Conservation (phyloP, 2,797 vertebrate species). For the Otolemur crassicaudatus region DNA sequence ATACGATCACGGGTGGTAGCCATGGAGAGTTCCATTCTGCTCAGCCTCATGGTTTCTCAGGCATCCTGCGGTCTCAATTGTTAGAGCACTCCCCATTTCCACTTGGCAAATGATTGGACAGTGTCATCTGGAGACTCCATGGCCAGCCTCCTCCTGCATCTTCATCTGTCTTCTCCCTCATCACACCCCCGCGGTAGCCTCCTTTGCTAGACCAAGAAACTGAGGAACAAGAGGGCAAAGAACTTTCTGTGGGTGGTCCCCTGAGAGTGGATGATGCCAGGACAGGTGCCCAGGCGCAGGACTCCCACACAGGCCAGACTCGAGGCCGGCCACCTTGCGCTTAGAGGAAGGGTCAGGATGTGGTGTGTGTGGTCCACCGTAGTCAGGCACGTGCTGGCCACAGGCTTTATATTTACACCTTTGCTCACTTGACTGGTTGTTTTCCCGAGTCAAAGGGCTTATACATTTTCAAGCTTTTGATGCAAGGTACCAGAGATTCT, state of each 20-base stretch:
- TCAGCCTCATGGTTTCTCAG: neutral
- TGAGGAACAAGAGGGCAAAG: fast-evolving
- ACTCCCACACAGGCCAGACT: neutral
- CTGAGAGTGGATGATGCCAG: fast-evolving
- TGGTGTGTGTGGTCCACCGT: fast-evolving
- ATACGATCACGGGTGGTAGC: fast-evolving
- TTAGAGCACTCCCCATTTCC: fast-evolving
- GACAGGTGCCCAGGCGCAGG: fast-evolving
- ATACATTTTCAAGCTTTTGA: neutral
- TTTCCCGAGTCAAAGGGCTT: neutral
- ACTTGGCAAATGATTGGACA: fast-evolving
- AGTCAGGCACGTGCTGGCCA: too few relatives aligned
- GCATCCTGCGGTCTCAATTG: fast-evolving
- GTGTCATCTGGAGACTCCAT: neutral
- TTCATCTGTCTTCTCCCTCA: neutral
- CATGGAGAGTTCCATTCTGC: fast-evolving
- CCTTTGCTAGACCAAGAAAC: neutral
- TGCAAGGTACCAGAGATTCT: neutral
- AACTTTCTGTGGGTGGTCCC: neutral
- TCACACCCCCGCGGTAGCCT: neutral
- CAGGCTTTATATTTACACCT: neutral
- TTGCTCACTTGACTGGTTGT: neutral
- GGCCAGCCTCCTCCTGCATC: fast-evolving
- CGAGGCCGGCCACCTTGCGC: fast-evolving
- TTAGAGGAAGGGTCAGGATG: fast-evolving